Conservation (phyloP, 1,140 invertebrate genomes). For the Anoplophora glabripennis region DNA sequence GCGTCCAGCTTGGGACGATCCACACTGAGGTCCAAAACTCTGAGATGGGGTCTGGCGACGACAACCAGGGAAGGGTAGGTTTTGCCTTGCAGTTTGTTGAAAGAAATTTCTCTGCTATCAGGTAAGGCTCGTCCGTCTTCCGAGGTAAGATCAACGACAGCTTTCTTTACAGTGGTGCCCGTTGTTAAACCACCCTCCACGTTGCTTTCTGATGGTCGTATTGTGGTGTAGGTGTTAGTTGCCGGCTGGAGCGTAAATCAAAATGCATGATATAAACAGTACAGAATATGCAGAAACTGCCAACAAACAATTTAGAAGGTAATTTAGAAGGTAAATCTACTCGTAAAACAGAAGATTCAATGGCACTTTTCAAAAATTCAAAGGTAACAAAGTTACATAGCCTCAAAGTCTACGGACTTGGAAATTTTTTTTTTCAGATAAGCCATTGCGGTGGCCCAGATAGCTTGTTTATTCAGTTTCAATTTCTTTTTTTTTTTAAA, state of each 20-base stretch:
- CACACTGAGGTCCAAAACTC: constrained; percentile 59
- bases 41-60: constrained; percentile 71
- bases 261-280: neutral
- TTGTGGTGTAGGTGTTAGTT: neutral
- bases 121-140: constrained; percentile 56
- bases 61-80: constrained; percentile 82
- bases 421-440: neutral
- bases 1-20: constrained; percentile 61
- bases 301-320: no score
- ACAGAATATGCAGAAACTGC: neutral
- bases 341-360: neutral
- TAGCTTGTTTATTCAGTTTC: no score
- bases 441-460: neutral
- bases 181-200: constrained; percentile 36
- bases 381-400: neutral
- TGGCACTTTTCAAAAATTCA: neutral
- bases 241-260: constrained; percentile 10
- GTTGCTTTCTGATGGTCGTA: constrained; percentile 43
- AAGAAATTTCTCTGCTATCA: constrained; percentile 68
- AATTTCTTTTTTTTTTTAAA: no score
- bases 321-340: neutral
- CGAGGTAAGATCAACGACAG: constrained; percentile 59
- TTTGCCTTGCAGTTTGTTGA: constrained; percentile 76
- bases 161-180: constrained; percentile 29
- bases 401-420: neutral